Percentiles rank a stretch among this genome's conserved stretches.
These are phyloP conservation scores for Propithecus deckenii DNA, from an alignment of 2,797 vertebrate genomes.

Conservation along the genomic window DNA sequence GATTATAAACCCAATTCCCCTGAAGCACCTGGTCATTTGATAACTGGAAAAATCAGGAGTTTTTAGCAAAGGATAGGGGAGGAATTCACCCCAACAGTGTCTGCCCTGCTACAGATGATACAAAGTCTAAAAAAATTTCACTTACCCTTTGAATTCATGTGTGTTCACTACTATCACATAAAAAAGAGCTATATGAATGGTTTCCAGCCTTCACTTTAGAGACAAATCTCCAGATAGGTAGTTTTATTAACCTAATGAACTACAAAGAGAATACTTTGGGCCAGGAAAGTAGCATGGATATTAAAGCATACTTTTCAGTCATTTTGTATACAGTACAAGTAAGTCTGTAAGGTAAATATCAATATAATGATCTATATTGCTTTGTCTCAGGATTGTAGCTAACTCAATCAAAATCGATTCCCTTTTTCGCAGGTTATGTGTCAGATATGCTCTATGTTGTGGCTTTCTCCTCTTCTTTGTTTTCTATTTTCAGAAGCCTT, in stretches of 20 bases:
- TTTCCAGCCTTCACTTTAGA: background rate
- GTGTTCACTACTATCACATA: background rate
- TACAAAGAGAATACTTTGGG: background rate
- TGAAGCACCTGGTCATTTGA: background rate
- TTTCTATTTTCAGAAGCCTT: conserved; percentile 16
- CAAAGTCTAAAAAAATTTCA: background rate
- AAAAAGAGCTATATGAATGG: background rate
- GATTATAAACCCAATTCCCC: background rate
- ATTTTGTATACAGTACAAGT: background rate
- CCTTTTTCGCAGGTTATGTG: background rate
- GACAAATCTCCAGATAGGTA: background rate
- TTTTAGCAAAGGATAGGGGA: background rate
- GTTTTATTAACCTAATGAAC: conserved; percentile 4
- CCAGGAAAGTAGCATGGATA: background rate
- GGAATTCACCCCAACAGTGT: background rate
- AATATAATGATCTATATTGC: background rate
- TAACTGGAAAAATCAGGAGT: background rate
- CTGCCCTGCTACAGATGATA: background rate
- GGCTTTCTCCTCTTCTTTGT: background rate
- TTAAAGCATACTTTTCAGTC: background rate
- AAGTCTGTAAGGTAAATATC: background rate
- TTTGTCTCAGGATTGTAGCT: background rate
- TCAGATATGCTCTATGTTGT: background rate
- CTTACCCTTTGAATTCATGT: background rate
- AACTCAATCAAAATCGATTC: background rate